Evolutionary conservation across 2,113 vertebrate species (phyloP).

Genomic region (Chauna torquata): DNA sequence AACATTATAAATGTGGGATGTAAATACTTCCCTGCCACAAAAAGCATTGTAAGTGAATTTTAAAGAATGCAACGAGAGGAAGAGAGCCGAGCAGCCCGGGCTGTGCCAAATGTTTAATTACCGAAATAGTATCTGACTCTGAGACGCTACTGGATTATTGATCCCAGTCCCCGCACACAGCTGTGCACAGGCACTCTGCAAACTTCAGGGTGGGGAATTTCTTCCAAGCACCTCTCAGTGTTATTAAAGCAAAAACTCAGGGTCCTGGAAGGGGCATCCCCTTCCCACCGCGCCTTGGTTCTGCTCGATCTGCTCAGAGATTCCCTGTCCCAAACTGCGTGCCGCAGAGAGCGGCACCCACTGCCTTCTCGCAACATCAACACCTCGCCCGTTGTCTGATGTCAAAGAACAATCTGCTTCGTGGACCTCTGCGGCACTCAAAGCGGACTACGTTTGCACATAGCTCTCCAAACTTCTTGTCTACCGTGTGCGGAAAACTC

Average conservation of each 20-base stretch:
- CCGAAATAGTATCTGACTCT: rapidly evolving
- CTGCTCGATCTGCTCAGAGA: background rate
- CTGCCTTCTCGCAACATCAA: background rate
- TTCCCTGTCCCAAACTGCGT: background rate
- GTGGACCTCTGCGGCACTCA: background rate
- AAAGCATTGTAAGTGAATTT: background rate
- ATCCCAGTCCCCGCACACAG: background rate
- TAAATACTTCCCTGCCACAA: background rate
- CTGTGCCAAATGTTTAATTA: rapidly evolving
- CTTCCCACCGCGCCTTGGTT: background rate
- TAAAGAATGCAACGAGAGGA: rapidly evolving
- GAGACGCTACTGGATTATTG: background rate
- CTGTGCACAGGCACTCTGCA: background rate
- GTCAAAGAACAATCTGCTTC: background rate
- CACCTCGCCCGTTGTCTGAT: background rate
- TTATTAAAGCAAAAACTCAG: background rate
- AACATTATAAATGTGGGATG: background rate
- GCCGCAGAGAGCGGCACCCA: background rate
- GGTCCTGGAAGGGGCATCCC: background rate
- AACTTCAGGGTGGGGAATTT: background rate
- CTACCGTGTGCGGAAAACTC: background rate
- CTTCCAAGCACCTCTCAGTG: background rate
- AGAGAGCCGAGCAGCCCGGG: rapidly evolving
- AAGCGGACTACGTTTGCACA: background rate
- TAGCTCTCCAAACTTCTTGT: background rate